Percentiles rank a stretch among this genome's conserved stretches.
Evolutionary conservation across 92 coral and sea anemone species (phyloP).

Genomic region (Parazoanthus swiftii): DNA sequence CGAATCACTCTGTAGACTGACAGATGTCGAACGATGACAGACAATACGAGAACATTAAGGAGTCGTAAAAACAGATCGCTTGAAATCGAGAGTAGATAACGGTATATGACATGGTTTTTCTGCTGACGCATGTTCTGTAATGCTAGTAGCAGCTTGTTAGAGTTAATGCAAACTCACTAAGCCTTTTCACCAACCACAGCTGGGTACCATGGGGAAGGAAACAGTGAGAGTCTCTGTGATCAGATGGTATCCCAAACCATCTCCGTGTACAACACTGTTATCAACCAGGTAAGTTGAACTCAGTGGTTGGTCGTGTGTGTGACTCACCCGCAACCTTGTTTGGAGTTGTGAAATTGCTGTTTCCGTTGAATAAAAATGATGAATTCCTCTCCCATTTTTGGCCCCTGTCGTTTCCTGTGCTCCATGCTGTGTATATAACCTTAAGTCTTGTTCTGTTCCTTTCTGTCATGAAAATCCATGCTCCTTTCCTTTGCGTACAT

Average conservation of each 20-base stretch:
- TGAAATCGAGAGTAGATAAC: neutral
- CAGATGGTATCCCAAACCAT: slow-evolving; percentile 81
- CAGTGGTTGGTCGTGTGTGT: neutral
- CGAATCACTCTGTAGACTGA: neutral
- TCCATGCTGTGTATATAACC: neutral
- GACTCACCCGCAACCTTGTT: neutral
- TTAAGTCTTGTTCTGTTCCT: neutral
- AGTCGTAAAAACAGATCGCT: neutral
- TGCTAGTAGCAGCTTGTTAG: neutral
- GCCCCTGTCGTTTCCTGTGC: neutral
- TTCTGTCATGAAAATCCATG: neutral
- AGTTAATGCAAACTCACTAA: neutral
- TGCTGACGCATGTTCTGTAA: neutral
- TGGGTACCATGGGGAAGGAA: slow-evolving; percentile 77
- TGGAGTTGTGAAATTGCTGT: neutral
- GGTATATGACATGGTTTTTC: neutral
- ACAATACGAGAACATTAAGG: neutral
- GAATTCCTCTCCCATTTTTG: neutral
- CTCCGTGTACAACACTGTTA: slow-evolving; percentile 89
- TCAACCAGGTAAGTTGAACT: slow-evolving; percentile 72
- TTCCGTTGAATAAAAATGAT: no score
- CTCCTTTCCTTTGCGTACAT: no score
- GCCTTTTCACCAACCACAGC: slow-evolving; percentile 42
- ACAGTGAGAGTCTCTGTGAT: slow-evolving; percentile 74
- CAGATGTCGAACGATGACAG: neutral